Base-by-base conservation (phyloP, 2,797 vertebrate genomes). In the Pampus argenteus region DNA sequence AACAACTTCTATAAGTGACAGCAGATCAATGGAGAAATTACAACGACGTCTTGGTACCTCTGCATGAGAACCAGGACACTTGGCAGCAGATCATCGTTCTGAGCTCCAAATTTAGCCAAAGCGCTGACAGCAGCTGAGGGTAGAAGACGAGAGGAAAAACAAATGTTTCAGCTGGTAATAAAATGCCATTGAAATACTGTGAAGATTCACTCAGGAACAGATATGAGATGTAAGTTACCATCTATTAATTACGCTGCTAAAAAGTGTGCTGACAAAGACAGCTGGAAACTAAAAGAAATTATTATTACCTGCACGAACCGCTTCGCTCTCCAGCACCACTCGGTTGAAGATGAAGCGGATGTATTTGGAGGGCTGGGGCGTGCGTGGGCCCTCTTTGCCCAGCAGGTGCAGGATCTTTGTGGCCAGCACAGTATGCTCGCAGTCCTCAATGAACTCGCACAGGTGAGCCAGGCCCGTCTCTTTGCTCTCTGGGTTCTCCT, bases 331-430 rank as follows among this genome's bases (percentile, higher is more conserved):
- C 88, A 99, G 94, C 65, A 99, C 97, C 51, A 99, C 97, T 2
- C 98, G 92, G 93, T 99, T 99, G 87, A 99, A 99, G 82, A 99
- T 98, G 91, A 99, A 99, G 87, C 98, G 97, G 79, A 99, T 99
- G 87, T 99, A 99, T 81, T 99, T 99, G 87, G 97, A 99, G 0
- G 98, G 98, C 1, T 94, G 91, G 0, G 97, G 98, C 0, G 97
- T 99, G 75, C 96, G 94, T 0, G 98, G 98, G 0, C 97, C 98
- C 87, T 99, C 98, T 86, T 96, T 98, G 72, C 98, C 98, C 88
- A 99, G 87, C 55, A 99, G 91, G 85, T 99, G 98, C 52, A 99
- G 94, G 89, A 99, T 99, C 92, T 98, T 98, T 2, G 97, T 99
- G 80, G 98, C 98, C 38, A 99, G 92, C 49, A 99, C 98, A 0